Base-by-base conservation (phyloP, 2,888 invertebrate species). In the Melanotus villosus region DNA sequence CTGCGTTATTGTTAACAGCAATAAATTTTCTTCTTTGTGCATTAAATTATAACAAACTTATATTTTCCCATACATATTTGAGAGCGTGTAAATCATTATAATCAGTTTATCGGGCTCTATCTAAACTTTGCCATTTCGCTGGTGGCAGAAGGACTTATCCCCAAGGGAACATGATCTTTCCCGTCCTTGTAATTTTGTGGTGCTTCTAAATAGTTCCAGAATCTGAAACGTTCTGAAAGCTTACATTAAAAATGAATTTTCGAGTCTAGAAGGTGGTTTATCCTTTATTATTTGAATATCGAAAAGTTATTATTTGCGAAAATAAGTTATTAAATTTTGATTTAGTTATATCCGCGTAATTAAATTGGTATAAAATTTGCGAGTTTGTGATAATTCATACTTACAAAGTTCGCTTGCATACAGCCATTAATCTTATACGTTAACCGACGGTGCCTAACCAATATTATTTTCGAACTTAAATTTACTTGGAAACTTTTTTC, bases 91-190 rank as follows among this genome's bases (percentile, higher is more conserved):
- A 82, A 83, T 83, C 82, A 82, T 81, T 78, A 76, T 82, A 82
- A 82, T 82, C 81, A 80, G 80, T 82, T 82, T 83, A 83, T 83
- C 81, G 79, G 75, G 79, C 79, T 81, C 79, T 80, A 82, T 81
- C 81, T 81, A 80, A 82, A 82, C 80, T 82, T 82, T 79, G 79
- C 78, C 77, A 80, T 81, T 80, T 81, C 79, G 79, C 78, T 77
- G 74, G 77, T 78, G 77, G 68, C 69, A 65, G 52, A 62, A 65
- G 69, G 69, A 69, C 64, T 54, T 57, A 45, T 26, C 76, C 80
- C 77, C 75, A 70, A 50, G 77, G 79, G 78, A 78, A 78, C 68
- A 54, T 71, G 69, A 74, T 73, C 76, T 75, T 73, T 75, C 75
- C 76, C 75, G 36, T 62, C 56, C 62, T 56, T 56, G 56, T 34